These are phyloP conservation scores for Abramis brama DNA, from an alignment of 2,113 vertebrate genomes.

Conservation along the genomic window DNA sequence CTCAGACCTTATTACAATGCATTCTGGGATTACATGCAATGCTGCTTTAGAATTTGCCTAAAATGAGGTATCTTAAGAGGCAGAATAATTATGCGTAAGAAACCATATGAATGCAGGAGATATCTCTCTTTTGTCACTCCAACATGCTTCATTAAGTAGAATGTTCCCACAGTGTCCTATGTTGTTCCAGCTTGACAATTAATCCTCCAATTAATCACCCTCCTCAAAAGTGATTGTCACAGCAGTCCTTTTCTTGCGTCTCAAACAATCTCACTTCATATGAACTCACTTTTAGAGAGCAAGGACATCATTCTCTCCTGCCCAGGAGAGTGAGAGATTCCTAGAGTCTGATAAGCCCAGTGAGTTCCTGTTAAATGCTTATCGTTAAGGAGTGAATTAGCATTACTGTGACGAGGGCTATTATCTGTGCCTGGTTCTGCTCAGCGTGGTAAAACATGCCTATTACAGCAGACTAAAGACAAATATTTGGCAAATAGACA, in stretches of 20 bases:
- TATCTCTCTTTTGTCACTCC: background rate
- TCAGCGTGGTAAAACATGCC: background rate
- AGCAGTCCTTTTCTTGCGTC: slow-evolving; percentile 14
- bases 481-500: background rate
- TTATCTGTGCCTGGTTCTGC: slow-evolving; percentile 73
- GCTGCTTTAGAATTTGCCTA: slow-evolving; percentile 1
- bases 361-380: slow-evolving; percentile 71
- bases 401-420: slow-evolving; percentile 63
- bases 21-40: slow-evolving; percentile 2
- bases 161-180: slow-evolving; percentile 36
- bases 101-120: background rate
- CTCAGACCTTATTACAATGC: background rate
- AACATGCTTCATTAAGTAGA: slow-evolving; percentile 29
- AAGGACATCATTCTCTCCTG: slow-evolving; percentile 63
- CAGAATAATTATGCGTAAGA: background rate
- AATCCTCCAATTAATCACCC: slow-evolving; percentile 38
- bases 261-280: slow-evolving; percentile 3
- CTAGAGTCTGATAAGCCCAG: slow-evolving; percentile 67
- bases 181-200: slow-evolving; percentile 36
- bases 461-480: slow-evolving; percentile 14
- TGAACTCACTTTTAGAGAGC: slow-evolving; percentile 45
- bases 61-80: background rate
- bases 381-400: slow-evolving; percentile 64
- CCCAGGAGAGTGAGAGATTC: slow-evolving; percentile 68
- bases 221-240: slow-evolving; percentile 6